Percentiles rank a stretch among this genome's conserved stretches.
phyloP scores from a whole-genome alignment of 2,797 vertebrate species.

The Acipenser oxyrinchus region DNA sequence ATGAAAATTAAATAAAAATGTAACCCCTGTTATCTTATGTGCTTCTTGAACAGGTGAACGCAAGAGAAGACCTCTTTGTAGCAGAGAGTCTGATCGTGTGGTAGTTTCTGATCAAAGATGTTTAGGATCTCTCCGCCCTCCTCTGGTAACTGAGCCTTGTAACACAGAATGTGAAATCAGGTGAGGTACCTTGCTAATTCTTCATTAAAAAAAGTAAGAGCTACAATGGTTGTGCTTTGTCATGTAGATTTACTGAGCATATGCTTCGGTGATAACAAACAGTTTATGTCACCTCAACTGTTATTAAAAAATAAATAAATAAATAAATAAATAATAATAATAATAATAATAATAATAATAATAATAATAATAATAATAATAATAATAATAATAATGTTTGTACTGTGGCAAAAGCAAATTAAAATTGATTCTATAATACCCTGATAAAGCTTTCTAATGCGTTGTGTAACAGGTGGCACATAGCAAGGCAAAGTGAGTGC shows the following conservation, averaged over 20 bases:
- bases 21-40: background rate
- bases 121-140: conserved; percentile 68
- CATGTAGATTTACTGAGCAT: too few relatives aligned
- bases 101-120: conserved; percentile 94
- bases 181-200: conserved; percentile 39
- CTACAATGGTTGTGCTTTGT: too few relatives aligned
- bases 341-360: too few relatives aligned
- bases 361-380: too few relatives aligned
- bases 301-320: too few relatives aligned
- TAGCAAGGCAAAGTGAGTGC: conserved; percentile 84
- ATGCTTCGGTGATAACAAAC: too few relatives aligned
- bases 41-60: conserved; percentile 65
- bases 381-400: background rate
- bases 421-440: background rate
- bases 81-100: conserved; percentile 81
- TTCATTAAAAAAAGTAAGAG: too few relatives aligned
- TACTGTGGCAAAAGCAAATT: background rate
- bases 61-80: conserved; percentile 81
- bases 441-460: background rate
- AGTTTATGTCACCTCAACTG: too few relatives aligned
- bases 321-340: too few relatives aligned
- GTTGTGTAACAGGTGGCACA: conserved; percentile 71
- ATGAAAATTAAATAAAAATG: background rate
- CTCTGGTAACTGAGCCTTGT: conserved; percentile 73
- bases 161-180: conserved; percentile 91